These are phyloP conservation scores for Gibbula magus DNA, from an alignment of 2,888 invertebrate genomes.

Conservation along the genomic window DNA sequence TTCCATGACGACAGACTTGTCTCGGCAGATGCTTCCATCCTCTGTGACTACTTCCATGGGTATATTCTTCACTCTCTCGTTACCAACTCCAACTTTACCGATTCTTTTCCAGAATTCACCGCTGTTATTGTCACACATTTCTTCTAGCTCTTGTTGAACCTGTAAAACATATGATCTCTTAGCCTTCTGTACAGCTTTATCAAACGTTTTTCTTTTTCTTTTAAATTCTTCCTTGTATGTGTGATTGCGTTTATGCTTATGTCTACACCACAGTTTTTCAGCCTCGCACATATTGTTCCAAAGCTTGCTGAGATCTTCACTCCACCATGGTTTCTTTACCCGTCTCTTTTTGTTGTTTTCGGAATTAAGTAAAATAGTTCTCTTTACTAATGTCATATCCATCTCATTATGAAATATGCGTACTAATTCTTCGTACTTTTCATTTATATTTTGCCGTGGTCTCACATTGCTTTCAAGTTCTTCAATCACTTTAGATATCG, in stretches of 20 bases:
- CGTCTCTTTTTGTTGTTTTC: neutral
- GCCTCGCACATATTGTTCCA: slow-evolving; percentile 11
- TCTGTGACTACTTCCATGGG: neutral
- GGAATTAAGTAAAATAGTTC: neutral
- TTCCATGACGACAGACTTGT: neutral
- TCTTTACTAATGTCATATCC: neutral
- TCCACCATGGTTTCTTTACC: neutral
- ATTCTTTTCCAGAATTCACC: neutral
- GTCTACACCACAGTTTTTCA: neutral
- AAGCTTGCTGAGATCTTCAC: neutral
- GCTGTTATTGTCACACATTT: neutral
- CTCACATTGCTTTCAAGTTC: too few relatives aligned
- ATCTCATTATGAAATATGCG: neutral
- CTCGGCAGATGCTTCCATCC: neutral
- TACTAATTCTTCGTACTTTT: neutral
- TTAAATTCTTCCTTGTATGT: neutral
- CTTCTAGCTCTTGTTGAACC: neutral
- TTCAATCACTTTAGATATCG: too few relatives aligned
- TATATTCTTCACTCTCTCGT: neutral
- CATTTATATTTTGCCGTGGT: too few relatives aligned
- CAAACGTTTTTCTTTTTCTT: neutral
- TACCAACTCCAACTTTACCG: neutral
- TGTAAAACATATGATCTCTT: neutral
- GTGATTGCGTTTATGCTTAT: too few relatives aligned
- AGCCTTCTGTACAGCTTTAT: neutral